Evolutionary conservation across 2,113 vertebrate species (phyloP).

Genomic region (Hippocampus barbouri): DNA sequence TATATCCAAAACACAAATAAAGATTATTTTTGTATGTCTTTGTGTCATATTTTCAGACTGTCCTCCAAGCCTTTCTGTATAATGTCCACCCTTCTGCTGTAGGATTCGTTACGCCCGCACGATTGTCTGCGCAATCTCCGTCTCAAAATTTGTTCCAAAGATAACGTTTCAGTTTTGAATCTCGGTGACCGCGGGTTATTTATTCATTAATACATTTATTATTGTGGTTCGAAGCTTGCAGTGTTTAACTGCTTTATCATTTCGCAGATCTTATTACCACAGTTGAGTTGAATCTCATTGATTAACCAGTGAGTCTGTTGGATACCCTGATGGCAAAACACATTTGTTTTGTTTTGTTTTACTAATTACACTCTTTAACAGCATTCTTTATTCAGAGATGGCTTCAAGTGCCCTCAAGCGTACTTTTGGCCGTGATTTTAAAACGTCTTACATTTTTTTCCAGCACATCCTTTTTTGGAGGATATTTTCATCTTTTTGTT

Average conservation of each 20-base stretch:
- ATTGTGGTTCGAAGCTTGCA: background rate
- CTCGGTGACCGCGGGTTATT: background rate
- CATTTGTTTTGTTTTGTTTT: too few species aligned
- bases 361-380: too few species aligned
- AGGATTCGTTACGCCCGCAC: background rate
- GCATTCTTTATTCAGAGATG: too few species aligned
- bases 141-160: background rate
- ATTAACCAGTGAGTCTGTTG: too few species aligned
- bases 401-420: too few species aligned
- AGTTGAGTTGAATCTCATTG: too few species aligned
- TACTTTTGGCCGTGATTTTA: too few species aligned
- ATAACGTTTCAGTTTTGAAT: background rate
- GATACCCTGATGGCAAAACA: too few species aligned
- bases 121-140: background rate
- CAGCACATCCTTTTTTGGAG: too few species aligned
- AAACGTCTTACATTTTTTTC: too few species aligned
- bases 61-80: background rate
- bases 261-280: too few species aligned
- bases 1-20: background rate
- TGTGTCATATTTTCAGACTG: background rate
- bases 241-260: background rate
- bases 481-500: too few species aligned
- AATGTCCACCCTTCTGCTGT: background rate
- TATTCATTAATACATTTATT: background rate
- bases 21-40: background rate